These are phyloP conservation scores for Tylochromis polylepis DNA, from an alignment of 2,113 vertebrate species.

Conservation along the genomic window DNA sequence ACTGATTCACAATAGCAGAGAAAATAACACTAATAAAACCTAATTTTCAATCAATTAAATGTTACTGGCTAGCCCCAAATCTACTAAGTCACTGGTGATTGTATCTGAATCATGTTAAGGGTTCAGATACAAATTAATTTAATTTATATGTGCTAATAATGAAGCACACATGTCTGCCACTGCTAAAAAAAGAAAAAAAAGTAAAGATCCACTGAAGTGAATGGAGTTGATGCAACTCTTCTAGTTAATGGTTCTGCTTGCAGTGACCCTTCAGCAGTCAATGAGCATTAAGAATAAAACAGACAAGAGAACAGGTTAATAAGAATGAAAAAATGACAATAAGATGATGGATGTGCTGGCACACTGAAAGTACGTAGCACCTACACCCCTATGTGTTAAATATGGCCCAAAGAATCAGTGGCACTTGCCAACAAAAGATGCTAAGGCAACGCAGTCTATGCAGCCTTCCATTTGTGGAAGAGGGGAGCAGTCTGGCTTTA, in stretches of 20 bases:
- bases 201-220: background rate
- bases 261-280: background rate
- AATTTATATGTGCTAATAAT: background rate
- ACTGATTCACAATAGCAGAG: background rate
- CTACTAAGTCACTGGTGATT: background rate
- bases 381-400: background rate
- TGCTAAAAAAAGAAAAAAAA: background rate
- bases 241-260: background rate
- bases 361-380: background rate
- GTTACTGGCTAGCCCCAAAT: background rate
- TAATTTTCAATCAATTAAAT: background rate
- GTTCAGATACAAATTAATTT: background rate
- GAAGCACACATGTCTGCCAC: background rate
- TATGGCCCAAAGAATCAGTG: background rate
- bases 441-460: background rate
- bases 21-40: background rate
- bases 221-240: background rate
- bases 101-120: no score
- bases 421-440: no score
- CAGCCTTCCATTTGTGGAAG: background rate
- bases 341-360: background rate
- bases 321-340: background rate
- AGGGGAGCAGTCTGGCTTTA: background rate
- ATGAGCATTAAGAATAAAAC: background rate
- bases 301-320: background rate